A percentile compares a stretch with the other conserved stretches of the same genome.
Evolutionary conservation across 1,140 invertebrate species (phyloP).

Genomic region (Arion vulgaris): DNA sequence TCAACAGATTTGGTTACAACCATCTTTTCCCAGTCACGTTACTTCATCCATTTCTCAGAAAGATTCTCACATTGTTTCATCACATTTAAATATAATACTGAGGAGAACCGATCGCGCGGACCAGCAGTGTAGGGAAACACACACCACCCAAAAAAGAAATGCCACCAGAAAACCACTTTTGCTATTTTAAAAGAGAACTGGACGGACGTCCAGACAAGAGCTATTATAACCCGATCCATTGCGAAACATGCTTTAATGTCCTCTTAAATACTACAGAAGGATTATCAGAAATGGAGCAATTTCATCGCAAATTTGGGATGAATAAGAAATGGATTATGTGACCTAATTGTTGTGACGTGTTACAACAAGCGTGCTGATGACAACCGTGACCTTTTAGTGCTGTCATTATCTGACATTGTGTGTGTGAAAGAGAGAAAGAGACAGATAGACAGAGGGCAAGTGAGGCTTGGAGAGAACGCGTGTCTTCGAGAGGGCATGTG

Average conservation of each 20-base stretch:
- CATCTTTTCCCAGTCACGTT: not conserved
- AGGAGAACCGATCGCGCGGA: too few species aligned
- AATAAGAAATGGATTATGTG: slow-evolving; percentile 5
- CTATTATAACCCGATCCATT: not conserved
- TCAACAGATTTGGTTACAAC: not conserved
- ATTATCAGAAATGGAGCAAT: slow-evolving; percentile 3
- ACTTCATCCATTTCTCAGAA: not conserved
- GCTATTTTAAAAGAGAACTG: not conserved
- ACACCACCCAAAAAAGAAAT: too few species aligned
- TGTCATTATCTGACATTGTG: not conserved
- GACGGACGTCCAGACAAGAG: not conserved
- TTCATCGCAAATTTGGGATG: not conserved
- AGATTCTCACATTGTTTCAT: not conserved
- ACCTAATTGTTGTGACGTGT: not conserved
- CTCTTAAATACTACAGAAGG: not conserved
- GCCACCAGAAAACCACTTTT: too few species aligned
- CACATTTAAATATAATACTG: not conserved
- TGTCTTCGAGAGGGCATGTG: too few species aligned
- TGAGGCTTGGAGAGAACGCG: too few species aligned
- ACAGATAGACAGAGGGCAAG: too few species aligned
- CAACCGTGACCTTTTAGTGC: not conserved
- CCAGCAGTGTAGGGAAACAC: too few species aligned
- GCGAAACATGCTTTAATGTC: not conserved
- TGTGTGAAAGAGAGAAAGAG: too few species aligned
- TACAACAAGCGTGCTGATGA: not conserved